Base-by-base conservation (phyloP, 2,113 vertebrate genomes). In the Phrynosoma blainvillii region DNA sequence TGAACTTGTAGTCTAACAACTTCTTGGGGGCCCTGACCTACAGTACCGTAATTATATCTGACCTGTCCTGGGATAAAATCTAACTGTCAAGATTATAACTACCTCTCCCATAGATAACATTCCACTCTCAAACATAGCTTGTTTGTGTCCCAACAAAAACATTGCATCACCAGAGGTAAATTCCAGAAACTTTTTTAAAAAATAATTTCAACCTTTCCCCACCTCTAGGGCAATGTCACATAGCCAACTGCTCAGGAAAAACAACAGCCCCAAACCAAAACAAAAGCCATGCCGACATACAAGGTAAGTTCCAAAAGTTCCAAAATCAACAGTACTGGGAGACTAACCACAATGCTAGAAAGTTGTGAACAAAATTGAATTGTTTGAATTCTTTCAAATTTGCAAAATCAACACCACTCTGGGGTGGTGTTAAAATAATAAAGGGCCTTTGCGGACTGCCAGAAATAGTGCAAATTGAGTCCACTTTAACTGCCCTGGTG, bases 31-130 rank as follows among this genome's bases (percentile, higher is more conserved):
- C 13, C 18, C 14, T 40, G 56, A 42, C 11, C 27, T 82, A 76
- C 56, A 77, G 59, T 82, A 76, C 56, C 68, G 59, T 47, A 81
- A 71, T n/a, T 47, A 42, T 62, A 73, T 42, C 74, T 88, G 87
- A 68, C 62, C 23, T 88, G 65, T 65, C 7, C 71, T 77, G 8
- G 77, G 73, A 30, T 83, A 88, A 88, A 88, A 68, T 88, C 82
- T 88, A 88, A 88, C 79, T 66, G 23, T 62, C 36, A 66, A 27
- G 59, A 3, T n/a, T 59, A 27, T 71, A 40, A 76, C 62, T 76
- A 27, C 66, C 36, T 54, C 68, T 36, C 13, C 40, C 56, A 75
- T 36, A 73, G 78, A 87, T 82, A 82, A 88, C 87, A 77, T 88
- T 88, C 86, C 73, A 52, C 30, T 7, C 59, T 82, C 80, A 76